These are phyloP conservation scores for Indri indri DNA, from an alignment of 2,113 vertebrate species.

Conservation along the genomic window DNA sequence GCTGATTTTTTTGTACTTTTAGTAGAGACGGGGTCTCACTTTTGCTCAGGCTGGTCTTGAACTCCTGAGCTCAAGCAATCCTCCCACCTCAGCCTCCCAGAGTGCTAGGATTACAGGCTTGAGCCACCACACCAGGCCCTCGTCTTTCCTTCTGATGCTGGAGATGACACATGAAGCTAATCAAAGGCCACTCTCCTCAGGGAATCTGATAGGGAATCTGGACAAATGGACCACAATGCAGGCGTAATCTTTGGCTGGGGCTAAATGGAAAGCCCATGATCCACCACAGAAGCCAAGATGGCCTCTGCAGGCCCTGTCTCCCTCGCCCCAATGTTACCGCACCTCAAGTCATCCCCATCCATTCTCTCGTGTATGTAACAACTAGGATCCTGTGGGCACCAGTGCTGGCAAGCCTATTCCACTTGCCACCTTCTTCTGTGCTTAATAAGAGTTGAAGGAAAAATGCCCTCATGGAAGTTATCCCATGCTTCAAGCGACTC, in stretches of 20 bases:
- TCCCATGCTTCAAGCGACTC: neutral
- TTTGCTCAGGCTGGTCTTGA: too few relatives aligned
- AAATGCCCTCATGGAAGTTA: slow-evolving; percentile 23
- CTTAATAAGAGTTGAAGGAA: neutral
- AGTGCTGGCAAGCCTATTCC: neutral
- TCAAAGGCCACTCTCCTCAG: neutral
- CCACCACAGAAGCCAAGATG: neutral
- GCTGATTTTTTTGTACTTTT: too few relatives aligned
- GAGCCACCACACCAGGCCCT: neutral
- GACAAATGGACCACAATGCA: neutral
- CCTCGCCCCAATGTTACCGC: neutral
- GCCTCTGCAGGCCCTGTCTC: neutral
- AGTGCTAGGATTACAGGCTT: too few relatives aligned
- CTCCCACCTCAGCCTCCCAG: too few relatives aligned
- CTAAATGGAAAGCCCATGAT: neutral
- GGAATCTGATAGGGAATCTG: neutral
- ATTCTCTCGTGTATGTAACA: neutral
- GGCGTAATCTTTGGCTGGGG: neutral
- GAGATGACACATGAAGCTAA: neutral
- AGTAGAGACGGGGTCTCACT: too few relatives aligned
- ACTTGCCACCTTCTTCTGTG: neutral
- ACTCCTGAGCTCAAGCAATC: too few relatives aligned
- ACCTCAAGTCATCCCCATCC: neutral
- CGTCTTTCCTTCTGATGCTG: slow-evolving; percentile 23
- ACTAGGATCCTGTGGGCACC: neutral